Conservation (phyloP, 2,888 invertebrate species). For the Drosophila paramelanica region DNA sequence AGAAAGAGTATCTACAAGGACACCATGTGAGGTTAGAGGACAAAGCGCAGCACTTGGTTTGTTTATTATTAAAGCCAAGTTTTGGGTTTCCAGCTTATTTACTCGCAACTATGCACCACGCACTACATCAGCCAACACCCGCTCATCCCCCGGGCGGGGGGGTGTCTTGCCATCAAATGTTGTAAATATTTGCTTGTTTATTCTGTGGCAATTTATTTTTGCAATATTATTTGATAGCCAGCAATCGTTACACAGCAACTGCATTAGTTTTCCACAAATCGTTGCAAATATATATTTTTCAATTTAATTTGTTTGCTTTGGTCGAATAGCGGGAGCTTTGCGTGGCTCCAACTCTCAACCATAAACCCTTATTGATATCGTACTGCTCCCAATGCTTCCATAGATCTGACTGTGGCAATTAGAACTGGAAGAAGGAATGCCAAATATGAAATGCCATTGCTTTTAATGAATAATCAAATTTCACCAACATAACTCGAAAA, state of each 20-base stretch:
- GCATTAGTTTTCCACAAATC: conserved; percentile 46
- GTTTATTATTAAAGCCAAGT: conserved; percentile 74
- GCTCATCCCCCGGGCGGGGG: neutral
- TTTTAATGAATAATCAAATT: neutral
- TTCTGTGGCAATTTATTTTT: conserved; percentile 63
- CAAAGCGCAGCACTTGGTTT: conserved; percentile 38
- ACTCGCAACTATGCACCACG: conserved; percentile 52
- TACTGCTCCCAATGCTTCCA: conserved; percentile 16
- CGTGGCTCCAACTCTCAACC: conserved; percentile 11
- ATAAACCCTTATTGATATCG: conserved; percentile 63
- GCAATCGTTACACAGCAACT: conserved; percentile 35
- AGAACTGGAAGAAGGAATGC: conserved; percentile 28
- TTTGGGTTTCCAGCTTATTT: conserved; percentile 66
- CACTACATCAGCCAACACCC: conserved; percentile 17
- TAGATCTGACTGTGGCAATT: conserved; percentile 39
- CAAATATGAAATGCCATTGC: too few relatives aligned
- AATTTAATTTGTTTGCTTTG: conserved; percentile 66
- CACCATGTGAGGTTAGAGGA: conserved; percentile 20
- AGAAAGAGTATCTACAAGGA: conserved; percentile 24
- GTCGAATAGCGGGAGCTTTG: neutral
- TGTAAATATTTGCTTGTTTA: conserved; percentile 74
- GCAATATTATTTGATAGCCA: conserved; percentile 50
- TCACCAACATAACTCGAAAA: neutral
- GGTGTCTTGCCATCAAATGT: conserved; percentile 40
- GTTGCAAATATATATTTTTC: conserved; percentile 41